phyloP scores from a whole-genome alignment of 2,888 invertebrate genomes.

The Smittia aterrima region DNA sequence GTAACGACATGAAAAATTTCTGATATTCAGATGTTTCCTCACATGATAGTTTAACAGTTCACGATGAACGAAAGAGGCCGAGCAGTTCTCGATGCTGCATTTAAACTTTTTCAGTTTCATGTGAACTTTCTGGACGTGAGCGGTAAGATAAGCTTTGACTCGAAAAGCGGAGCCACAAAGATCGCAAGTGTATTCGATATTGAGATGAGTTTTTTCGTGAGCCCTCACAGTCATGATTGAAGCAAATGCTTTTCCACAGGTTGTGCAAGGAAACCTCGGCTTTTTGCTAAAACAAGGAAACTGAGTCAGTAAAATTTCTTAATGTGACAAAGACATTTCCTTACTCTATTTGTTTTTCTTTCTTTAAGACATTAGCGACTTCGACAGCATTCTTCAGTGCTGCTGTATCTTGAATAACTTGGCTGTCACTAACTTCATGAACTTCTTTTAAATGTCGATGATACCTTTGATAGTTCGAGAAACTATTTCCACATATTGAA shows the following conservation, averaged over 20 bases:
- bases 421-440: neutral
- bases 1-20: constrained; percentile 13
- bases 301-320: neutral
- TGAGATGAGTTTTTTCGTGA: constrained; percentile 26
- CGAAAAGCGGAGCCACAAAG: neutral
- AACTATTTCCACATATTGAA: neutral
- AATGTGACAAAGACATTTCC: neutral
- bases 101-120: constrained; percentile 7
- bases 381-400: neutral
- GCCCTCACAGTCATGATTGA: neutral
- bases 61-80: neutral
- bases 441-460: neutral
- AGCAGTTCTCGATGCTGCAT: neutral
- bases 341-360: neutral
- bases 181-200: constrained; percentile 14
- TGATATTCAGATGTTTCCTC: constrained; percentile 17
- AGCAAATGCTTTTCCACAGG: constrained; percentile 19
- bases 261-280: constrained; percentile 1
- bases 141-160: neutral
- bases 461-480: neutral
- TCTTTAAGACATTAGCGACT: neutral
- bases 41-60: neutral
- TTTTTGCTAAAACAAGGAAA: neutral
- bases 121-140: constrained; percentile 30
- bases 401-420: neutral